Evolutionary conservation across 1,140 invertebrate species (phyloP).

Genomic region (Sesamia nonagrioides): DNA sequence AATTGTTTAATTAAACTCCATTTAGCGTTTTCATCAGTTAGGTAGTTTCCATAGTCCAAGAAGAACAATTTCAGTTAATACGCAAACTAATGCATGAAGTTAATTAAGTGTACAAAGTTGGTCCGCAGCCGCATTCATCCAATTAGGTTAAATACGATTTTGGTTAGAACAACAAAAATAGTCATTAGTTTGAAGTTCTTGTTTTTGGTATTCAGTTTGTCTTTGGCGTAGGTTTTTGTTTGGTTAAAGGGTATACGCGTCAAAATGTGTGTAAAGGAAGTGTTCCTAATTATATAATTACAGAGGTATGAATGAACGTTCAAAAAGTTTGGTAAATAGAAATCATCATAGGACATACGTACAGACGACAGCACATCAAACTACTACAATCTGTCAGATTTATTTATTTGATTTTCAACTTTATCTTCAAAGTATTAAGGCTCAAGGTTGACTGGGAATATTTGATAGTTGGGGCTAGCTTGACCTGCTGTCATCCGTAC

Average conservation of each 20-base stretch:
- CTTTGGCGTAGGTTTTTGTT: background rate
- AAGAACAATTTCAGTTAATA: slow-evolving; percentile 34
- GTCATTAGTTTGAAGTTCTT: background rate
- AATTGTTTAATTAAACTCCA: slow-evolving; percentile 5
- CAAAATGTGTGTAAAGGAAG: background rate
- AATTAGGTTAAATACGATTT: slow-evolving; percentile 37
- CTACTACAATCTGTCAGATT: no score
- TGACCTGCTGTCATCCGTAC: no score
- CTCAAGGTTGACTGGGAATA: no score
- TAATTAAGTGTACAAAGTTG: slow-evolving; percentile 21
- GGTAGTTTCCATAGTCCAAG: slow-evolving; percentile 9
- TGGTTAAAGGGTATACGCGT: background rate
- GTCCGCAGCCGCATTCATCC: slow-evolving; percentile 9
- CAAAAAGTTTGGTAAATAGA: no score
- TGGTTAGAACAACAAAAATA: slow-evolving; percentile 36
- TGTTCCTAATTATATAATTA: no score
- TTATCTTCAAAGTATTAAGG: no score
- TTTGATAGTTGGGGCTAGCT: no score
- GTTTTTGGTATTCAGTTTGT: background rate
- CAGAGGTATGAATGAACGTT: no score
- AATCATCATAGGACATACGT: no score
- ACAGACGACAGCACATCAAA: no score
- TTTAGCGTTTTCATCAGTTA: slow-evolving; percentile 12
- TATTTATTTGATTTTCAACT: no score
- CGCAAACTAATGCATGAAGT: slow-evolving; percentile 35